phyloP scores from a whole-genome alignment of 2,113 vertebrate species.

The Puffinus mauretanicus region DNA sequence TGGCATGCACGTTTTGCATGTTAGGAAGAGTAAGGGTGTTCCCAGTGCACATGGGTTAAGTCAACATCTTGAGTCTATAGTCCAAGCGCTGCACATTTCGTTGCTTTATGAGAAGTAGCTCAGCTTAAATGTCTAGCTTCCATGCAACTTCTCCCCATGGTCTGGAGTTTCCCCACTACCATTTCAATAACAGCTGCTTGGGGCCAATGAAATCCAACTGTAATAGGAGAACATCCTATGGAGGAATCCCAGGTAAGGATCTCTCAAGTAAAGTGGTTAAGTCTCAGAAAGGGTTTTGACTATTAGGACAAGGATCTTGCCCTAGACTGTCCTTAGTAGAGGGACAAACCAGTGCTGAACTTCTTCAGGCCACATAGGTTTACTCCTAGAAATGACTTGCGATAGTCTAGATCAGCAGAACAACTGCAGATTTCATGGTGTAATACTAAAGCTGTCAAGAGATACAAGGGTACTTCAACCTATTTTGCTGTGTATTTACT shows the following conservation, averaged over 20 bases:
- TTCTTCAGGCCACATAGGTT: not conserved
- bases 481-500: not conserved
- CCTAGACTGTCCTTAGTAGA: not conserved
- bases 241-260: not conserved
- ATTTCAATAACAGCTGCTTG: not conserved
- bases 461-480: not conserved
- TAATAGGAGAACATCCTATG: not conserved
- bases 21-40: not conserved
- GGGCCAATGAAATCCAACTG: not conserved
- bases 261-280: not conserved
- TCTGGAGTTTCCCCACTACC: not conserved
- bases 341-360: not conserved
- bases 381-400: not conserved
- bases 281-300: not conserved
- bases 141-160: not conserved
- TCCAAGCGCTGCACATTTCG: not conserved
- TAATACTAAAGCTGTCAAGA: not conserved
- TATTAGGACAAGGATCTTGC: not conserved
- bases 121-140: not conserved
- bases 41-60: not conserved
- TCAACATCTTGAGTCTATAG: not conserved
- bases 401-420: not conserved
- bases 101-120: not conserved
- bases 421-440: not conserved
- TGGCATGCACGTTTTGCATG: accelerated